phyloP scores from a whole-genome alignment of 2,113 vertebrate species.

The Hylia prasina region DNA sequence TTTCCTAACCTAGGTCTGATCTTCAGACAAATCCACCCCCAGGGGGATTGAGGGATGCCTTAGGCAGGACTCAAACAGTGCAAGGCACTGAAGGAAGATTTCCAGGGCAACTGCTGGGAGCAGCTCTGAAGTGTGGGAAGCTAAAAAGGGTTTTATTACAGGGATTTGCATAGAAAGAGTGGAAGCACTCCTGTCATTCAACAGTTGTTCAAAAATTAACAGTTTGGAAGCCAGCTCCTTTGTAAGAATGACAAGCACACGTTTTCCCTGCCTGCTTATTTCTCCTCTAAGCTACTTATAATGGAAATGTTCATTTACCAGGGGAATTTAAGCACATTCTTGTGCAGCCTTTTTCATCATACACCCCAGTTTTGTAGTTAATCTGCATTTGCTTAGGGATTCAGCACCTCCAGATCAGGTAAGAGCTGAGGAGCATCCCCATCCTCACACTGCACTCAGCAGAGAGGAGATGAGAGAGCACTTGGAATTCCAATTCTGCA shows the following conservation, averaged over 20 bases:
- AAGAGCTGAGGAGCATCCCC: not conserved
- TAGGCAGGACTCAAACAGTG: not conserved
- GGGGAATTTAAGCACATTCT: not conserved
- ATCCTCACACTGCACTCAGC: not conserved
- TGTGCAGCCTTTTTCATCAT: not conserved
- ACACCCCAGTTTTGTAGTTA: not conserved
- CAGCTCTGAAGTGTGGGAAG: not conserved
- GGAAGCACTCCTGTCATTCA: not conserved
- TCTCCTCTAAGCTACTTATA: not conserved
- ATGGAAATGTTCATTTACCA: not conserved
- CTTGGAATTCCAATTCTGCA: not conserved
- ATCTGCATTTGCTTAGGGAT: not conserved
- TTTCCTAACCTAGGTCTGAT: not conserved
- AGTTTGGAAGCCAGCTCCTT: not conserved
- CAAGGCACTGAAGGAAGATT: not conserved
- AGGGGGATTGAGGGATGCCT: not conserved
- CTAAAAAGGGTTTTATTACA: not conserved
- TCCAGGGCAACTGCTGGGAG: not conserved
- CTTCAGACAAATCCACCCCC: not conserved
- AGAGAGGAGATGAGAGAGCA: not conserved
- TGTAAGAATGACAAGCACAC: not conserved
- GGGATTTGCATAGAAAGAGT: not conserved
- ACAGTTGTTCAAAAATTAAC: not conserved
- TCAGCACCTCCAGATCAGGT: not conserved
- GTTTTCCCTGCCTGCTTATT: not conserved